These are phyloP conservation scores for Diabrotica undecimpunctata DNA, from an alignment of 1,140 invertebrate species.

Conservation along the genomic window DNA sequence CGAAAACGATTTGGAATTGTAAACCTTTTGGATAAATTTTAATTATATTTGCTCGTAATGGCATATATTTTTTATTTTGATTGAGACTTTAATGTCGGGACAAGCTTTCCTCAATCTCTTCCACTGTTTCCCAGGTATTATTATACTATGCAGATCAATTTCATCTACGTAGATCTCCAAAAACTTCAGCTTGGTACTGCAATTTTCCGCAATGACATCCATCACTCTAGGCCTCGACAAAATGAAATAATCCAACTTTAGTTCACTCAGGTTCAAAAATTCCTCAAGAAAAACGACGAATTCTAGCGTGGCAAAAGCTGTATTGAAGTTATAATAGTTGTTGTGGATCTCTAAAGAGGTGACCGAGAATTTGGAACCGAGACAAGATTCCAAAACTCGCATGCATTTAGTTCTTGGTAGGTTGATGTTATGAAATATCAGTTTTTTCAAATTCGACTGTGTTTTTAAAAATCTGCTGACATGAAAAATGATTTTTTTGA, in stretches of 20 bases:
- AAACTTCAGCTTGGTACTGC: background rate
- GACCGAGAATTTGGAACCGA: constrained; percentile 1
- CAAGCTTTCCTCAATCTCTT: constrained; percentile 10
- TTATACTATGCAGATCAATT: constrained; percentile 15
- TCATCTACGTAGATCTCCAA: constrained; percentile 17
- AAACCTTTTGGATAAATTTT: no score
- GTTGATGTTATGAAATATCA: constrained; percentile 15
- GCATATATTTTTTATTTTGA: no score
- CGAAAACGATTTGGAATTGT: no score
- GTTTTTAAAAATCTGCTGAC: constrained; percentile 27
- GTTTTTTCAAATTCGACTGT: background rate
- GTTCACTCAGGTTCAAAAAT: constrained; percentile 6
- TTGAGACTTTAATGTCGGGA: constrained; percentile 18
- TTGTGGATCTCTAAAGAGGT: constrained; percentile 15
- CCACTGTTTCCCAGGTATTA: constrained; percentile 14
- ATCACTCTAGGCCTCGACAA: constrained; percentile 11
- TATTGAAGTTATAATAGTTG: constrained; percentile 13
- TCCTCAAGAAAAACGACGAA: constrained; percentile 10
- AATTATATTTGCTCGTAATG: no score
- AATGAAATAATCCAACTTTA: constrained; percentile 19
- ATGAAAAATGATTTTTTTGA: constrained; percentile 32
- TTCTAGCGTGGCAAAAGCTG: constrained; percentile 12
- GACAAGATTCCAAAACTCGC: constrained; percentile 7
- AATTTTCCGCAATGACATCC: constrained; percentile 12
- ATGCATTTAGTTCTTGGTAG: constrained; percentile 14